Evolutionary conservation across 2,113 vertebrate genomes (phyloP), one percentile per base, ranked within the genome.

Genomic region (Rhinopomastus cyanomelas): DNA sequence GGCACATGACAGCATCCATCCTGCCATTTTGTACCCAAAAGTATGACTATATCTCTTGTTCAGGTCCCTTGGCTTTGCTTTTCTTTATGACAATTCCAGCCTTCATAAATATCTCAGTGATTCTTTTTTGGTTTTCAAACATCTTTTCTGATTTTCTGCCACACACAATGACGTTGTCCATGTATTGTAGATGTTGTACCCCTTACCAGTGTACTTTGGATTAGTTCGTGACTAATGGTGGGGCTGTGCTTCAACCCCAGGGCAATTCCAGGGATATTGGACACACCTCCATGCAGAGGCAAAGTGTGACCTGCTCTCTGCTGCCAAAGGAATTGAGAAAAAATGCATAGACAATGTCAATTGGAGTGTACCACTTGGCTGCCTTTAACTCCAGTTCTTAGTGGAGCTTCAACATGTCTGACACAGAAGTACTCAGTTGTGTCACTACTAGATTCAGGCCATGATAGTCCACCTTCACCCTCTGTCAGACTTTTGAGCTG

Each of bases 111-210:
- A n/a, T n/a, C n/a, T n/a, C n/a, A n/a, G n/a, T n/a, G n/a, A n/a
- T n/a, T n/a, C n/a, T n/a, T n/a, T n/a, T n/a, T n/a, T n/a, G n/a
- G n/a, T n/a, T n/a, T n/a, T n/a, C n/a, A n/a, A n/a, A n/a, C n/a
- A n/a, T n/a, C n/a, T n/a, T n/a, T n/a, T n/a, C 12, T 1, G 1
- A 9, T 53, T 37, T 74, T 44, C 59, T 44, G 30, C 23, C 16
- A 10, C 5, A 37, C 8, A 4, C 36, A 7, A n/a, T 42, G 17
- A 8, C 26, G 32, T 44, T 0, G 0, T 26, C 0, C 0, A 8
- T 16, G 9, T 53, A 8, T 14, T 3, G 4, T 22, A 32, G 36
- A 16, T 19, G 19, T 29, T 29, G 30, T 37, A 71, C 56, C 29
- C 22, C 55, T 29, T 21, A 53, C 26, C 14, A 60, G 8, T 34